Evolutionary conservation across 2,888 invertebrate genomes (phyloP).

Genomic region (Rosalia funebris): DNA sequence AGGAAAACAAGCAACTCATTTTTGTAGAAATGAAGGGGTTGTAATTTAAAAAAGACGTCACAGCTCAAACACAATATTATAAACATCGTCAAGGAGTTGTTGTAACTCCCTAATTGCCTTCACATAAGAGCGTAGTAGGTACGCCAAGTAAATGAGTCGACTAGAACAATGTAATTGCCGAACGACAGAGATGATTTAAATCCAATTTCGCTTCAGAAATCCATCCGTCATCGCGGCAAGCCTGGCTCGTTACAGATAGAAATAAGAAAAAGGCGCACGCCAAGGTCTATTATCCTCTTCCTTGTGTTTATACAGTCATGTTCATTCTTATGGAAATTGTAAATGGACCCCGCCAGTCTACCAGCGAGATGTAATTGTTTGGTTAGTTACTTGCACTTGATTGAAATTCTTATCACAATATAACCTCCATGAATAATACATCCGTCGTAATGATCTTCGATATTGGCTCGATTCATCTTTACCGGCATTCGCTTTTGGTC

Average conservation of each 20-base stretch:
- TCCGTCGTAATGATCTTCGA: slow-evolving; percentile 16
- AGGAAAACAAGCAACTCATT: no score
- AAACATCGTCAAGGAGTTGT: no score
- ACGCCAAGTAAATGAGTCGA: no score
- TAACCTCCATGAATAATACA: slow-evolving; percentile 20
- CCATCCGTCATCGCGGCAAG: background rate
- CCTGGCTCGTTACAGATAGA: background rate
- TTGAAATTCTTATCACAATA: slow-evolving; percentile 27
- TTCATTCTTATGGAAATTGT: slow-evolving; percentile 18
- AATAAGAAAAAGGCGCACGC: background rate
- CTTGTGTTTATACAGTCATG: background rate
- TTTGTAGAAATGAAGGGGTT: no score
- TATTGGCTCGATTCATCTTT: slow-evolving; percentile 26
- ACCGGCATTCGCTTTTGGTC: slow-evolving; percentile 22
- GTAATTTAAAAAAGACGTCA: no score
- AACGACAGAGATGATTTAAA: no score
- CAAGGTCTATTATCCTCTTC: background rate
- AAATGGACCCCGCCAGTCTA: slow-evolving; percentile 19
- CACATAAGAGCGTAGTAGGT: no score
- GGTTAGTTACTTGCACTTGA: slow-evolving; percentile 17
- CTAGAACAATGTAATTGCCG: no score
- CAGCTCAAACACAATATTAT: no score
- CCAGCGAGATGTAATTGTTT: slow-evolving; percentile 27
- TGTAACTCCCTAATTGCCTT: no score
- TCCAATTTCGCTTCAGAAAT: background rate